phyloP scores from a whole-genome alignment of 1,140 invertebrate species.

The Drosophila mayri region DNA sequence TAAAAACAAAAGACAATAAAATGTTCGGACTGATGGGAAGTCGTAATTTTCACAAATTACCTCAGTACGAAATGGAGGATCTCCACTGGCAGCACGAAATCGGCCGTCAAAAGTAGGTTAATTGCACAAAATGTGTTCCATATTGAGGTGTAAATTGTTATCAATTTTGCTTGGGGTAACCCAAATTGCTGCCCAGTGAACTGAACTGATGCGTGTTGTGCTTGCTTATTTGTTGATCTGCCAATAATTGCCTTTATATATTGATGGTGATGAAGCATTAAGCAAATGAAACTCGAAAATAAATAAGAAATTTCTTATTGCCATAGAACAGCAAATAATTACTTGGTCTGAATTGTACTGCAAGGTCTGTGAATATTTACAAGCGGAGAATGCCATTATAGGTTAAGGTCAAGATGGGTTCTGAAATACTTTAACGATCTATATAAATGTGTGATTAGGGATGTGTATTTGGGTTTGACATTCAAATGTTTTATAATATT shows the following conservation, averaged over 20 bases:
- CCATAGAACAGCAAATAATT: constrained; percentile 17
- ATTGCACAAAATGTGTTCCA: constrained; percentile 56
- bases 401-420: not conserved
- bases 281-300: constrained; percentile 6
- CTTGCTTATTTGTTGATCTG: constrained; percentile 43
- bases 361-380: constrained; percentile 8
- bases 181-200: constrained; percentile 34
- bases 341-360: not conserved
- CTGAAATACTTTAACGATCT: not conserved
- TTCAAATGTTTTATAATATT: not conserved
- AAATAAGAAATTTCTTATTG: constrained; percentile 1
- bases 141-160: constrained; percentile 78
- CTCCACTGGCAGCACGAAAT: constrained; percentile 18
- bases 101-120: constrained; percentile 52
- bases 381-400: not conserved
- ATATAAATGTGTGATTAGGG: not conserved
- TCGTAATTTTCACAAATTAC: constrained; percentile 72
- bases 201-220: constrained; percentile 25
- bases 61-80: constrained; percentile 33
- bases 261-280: constrained; percentile 22
- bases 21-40: constrained; percentile 58
- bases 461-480: no score
- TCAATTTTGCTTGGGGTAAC: constrained; percentile 57
- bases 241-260: constrained; percentile 20
- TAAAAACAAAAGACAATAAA: constrained; percentile 55